Conservation (phyloP, 2,797 vertebrate species). For the Alca torda region DNA sequence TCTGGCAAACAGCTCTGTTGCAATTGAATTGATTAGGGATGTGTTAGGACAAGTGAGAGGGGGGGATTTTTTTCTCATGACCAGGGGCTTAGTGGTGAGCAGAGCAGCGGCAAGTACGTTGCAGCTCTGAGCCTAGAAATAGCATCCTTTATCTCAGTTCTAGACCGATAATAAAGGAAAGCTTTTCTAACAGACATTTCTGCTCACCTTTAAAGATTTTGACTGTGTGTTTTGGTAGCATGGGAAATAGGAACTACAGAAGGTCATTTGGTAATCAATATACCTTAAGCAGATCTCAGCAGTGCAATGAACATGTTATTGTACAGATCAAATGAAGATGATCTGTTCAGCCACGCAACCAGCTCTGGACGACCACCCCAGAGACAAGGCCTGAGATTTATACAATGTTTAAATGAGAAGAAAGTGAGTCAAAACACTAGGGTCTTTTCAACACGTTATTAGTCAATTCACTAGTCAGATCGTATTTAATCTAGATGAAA, state of each 20-base stretch:
- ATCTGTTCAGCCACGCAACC: slow-evolving; percentile 2
- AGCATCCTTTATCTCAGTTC: neutral
- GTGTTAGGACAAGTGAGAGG: neutral
- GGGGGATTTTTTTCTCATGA: neutral
- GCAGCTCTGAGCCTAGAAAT: neutral
- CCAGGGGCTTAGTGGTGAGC: neutral
- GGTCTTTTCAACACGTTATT: slow-evolving; percentile 16
- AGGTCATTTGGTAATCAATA: slow-evolving; percentile 55
- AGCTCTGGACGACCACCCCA: neutral
- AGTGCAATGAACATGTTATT: slow-evolving; percentile 45
- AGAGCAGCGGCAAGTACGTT: neutral
- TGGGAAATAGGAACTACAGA: neutral
- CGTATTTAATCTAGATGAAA: slow-evolving; percentile 15
- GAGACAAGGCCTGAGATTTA: neutral
- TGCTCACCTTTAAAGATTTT: slow-evolving; percentile 32
- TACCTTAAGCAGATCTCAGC: neutral
- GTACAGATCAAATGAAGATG: slow-evolving; percentile 55
- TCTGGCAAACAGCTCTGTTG: neutral
- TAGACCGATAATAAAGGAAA: neutral
- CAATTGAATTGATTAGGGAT: neutral
- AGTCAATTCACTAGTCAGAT: neutral
- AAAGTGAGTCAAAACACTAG: slow-evolving; percentile 15
- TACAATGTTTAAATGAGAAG: neutral
- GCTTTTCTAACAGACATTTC: neutral
- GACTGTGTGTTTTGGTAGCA: neutral